These are phyloP conservation scores for Idris sp. DNA, from an alignment of 1,140 invertebrate species.

Conservation along the genomic window DNA sequence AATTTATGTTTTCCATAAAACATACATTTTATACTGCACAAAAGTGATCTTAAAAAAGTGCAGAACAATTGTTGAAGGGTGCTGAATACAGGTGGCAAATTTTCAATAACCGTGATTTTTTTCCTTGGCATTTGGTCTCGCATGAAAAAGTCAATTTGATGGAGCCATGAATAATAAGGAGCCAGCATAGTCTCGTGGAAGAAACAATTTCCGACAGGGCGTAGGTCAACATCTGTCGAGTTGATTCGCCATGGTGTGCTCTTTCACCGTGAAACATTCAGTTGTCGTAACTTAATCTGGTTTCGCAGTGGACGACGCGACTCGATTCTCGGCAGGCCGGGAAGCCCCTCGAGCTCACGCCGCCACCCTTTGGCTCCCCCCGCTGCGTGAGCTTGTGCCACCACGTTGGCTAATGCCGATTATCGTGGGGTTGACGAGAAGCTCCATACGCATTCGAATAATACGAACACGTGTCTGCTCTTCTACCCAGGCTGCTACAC, in stretches of 20 bases:
- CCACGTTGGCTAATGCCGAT: conserved; percentile 37
- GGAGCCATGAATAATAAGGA: conserved; percentile 53
- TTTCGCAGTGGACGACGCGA: conserved; percentile 57
- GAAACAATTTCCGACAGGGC: conserved; percentile 59
- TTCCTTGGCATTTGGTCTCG: conserved; percentile 1
- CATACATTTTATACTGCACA: no score
- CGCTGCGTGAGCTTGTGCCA: conserved; percentile 17
- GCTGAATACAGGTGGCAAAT: no score
- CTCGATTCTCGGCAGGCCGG: conserved; percentile 44
- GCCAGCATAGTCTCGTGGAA: conserved; percentile 29
- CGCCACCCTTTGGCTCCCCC: conserved; percentile 20
- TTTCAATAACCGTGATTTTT: conserved; percentile 1
- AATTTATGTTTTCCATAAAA: no score
- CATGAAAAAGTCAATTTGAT: conserved; percentile 39
- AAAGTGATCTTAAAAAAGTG: no score
- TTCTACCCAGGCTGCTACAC: conserved; percentile 52
- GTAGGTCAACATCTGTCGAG: conserved; percentile 63
- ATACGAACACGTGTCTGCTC: conserved; percentile 50
- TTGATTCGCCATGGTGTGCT: conserved; percentile 57
- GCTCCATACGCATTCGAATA: conserved; percentile 32
- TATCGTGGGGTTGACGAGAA: conserved; percentile 51
- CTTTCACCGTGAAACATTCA: conserved; percentile 55
- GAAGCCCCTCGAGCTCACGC: conserved; percentile 39
- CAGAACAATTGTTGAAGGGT: no score
- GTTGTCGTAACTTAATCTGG: conserved; percentile 62